Percentiles rank a stretch among this genome's conserved stretches.
Conservation (phyloP, 92 coral and sea anemone species). For the Porites evermanni region DNA sequence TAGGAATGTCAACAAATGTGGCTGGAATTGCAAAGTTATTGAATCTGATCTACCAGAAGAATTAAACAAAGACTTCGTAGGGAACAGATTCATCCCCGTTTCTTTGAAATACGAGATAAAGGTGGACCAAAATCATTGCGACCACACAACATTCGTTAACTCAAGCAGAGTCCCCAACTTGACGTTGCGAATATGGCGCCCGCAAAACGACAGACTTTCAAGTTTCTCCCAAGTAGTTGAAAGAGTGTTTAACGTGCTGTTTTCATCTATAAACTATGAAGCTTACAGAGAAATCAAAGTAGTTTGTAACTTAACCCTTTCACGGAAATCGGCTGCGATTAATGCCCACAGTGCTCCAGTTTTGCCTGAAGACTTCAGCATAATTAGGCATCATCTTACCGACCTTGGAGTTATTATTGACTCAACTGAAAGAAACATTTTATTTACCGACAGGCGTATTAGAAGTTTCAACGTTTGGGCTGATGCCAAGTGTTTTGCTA, state of each 20-base stretch:
- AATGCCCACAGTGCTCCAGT: too few species aligned
- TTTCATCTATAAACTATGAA: too few species aligned
- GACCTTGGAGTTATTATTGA: too few species aligned
- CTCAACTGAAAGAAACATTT: too few species aligned
- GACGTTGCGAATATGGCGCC: neutral
- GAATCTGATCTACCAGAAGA: neutral
- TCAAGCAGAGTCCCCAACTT: constrained; percentile 7
- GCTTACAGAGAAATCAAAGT: neutral
- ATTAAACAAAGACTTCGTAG: neutral
- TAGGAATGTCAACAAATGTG: neutral
- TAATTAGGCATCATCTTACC: too few species aligned
- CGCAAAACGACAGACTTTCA: neutral
- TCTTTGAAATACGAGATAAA: neutral
- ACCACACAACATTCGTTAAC: neutral
- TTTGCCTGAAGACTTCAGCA: too few species aligned
- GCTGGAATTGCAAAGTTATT: constrained; percentile 23
- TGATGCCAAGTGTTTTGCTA: too few species aligned
- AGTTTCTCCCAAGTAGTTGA: neutral
- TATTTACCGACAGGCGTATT: too few species aligned
- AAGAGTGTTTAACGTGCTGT: neutral
- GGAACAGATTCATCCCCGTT: neutral
- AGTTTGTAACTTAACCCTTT: neutral
- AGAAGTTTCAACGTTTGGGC: too few species aligned
- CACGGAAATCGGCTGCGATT: neutral
- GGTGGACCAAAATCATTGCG: constrained; percentile 11